phyloP scores from a whole-genome alignment of 37 sponge, comb jelly and placozoan genomes.

The Diacarnus erythraeanus region DNA sequence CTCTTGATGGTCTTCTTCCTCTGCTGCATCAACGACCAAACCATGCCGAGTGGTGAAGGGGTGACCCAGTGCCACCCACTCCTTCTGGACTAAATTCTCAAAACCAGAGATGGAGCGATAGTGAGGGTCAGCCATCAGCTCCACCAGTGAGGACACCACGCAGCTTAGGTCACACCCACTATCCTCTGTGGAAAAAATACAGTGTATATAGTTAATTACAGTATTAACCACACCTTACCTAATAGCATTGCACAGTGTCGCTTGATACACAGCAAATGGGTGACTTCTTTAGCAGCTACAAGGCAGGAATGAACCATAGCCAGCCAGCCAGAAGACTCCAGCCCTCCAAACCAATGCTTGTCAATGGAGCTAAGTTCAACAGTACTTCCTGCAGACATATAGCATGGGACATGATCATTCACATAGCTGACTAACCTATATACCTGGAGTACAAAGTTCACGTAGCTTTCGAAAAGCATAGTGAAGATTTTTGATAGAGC shows the following conservation, averaged over 20 bases:
- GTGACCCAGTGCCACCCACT: constrained; percentile 95
- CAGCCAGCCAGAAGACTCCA: constrained; percentile 69
- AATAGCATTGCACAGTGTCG: constrained; percentile 29
- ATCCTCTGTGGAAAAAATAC: constrained; percentile 40
- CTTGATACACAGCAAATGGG: constrained; percentile 23
- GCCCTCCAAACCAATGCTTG: constrained; percentile 43
- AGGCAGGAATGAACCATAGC: constrained; percentile 49
- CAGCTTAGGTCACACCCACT: constrained; percentile 82
- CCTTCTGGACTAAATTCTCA: constrained; percentile 91
- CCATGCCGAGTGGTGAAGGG: constrained; percentile 67
- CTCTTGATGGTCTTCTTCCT: background rate
- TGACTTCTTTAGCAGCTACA: constrained; percentile 7
- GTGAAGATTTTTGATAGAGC: constrained; percentile 49
- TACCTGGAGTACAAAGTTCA: constrained; percentile 64
- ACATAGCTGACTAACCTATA: background rate
- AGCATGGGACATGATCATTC: background rate
- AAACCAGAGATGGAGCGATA: constrained; percentile 86
- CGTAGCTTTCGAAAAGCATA: constrained; percentile 36
- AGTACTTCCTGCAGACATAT: constrained; percentile 10
- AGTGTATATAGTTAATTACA: background rate
- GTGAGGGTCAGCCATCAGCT: constrained; percentile 83
- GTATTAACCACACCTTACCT: constrained; percentile 27
- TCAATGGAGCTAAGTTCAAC: constrained; percentile 40
- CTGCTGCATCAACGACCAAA: constrained; percentile 2
- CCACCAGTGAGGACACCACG: constrained; percentile 83